Evolutionary conservation across 2,113 vertebrate species (phyloP).

Genomic region (Lota lota): DNA sequence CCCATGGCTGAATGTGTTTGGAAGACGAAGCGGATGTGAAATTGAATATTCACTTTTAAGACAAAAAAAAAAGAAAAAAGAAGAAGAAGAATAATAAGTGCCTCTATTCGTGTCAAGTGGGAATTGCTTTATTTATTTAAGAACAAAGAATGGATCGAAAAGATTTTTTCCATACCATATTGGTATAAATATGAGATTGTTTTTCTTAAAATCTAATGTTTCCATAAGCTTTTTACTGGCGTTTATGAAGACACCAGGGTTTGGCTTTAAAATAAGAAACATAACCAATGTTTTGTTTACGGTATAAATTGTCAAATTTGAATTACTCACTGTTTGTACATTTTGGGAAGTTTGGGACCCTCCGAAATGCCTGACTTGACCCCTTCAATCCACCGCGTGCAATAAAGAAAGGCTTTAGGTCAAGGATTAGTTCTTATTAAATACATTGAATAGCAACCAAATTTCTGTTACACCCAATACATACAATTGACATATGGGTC

Average conservation of each 20-base stretch:
- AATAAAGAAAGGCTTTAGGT: constrained; percentile 65
- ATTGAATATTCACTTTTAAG: constrained; percentile 67
- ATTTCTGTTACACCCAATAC: not conserved
- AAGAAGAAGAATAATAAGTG: constrained; percentile 63
- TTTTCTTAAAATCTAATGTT: constrained; percentile 76
- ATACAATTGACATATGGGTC: constrained; percentile 33
- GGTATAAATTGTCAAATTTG: constrained; percentile 57
- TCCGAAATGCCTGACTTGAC: constrained; percentile 52
- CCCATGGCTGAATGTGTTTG: constrained; percentile 65
- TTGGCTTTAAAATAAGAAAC: constrained; percentile 64
- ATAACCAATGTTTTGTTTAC: constrained; percentile 41
- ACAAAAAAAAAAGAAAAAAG: constrained; percentile 29
- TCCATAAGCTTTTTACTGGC: constrained; percentile 75
- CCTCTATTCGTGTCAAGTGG: constrained; percentile 74
- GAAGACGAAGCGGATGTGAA: constrained; percentile 59
- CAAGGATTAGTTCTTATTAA: constrained; percentile 24
- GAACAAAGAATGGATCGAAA: constrained; percentile 74
- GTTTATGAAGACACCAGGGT: constrained; percentile 68
- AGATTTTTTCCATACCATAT: constrained; percentile 81
- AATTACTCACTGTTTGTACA: constrained; percentile 50
- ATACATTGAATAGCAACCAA: too few species aligned
- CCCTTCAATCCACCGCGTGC: constrained; percentile 58
- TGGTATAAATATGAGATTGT: constrained; percentile 77
- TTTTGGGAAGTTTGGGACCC: constrained; percentile 48
- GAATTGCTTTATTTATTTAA: constrained; percentile 79